phyloP scores from a whole-genome alignment of 2,888 invertebrate genomes.

The Ptilodon capucinus region DNA sequence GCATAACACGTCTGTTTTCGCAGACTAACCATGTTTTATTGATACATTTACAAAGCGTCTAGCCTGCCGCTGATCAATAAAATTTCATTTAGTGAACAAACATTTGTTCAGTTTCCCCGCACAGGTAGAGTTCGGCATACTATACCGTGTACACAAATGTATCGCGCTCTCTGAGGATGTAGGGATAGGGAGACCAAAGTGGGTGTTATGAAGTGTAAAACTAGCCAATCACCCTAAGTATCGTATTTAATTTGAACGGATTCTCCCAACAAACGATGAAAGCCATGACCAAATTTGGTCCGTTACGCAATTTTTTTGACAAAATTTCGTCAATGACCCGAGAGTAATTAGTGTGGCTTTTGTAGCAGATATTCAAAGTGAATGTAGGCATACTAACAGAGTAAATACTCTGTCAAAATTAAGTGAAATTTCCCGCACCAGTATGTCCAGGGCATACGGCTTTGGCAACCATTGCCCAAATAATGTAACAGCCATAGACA shows the following conservation, averaged over 20 bases:
- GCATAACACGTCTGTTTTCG: neutral
- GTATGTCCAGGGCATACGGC: no score
- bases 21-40: neutral
- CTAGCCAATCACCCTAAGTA: neutral
- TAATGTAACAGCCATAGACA: no score
- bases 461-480: no score
- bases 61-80: constrained; percentile 28
- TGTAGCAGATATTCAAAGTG: no score
- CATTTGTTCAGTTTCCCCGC: constrained; percentile 11
- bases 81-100: constrained; percentile 24
- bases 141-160: neutral
- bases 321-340: no score
- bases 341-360: no score
- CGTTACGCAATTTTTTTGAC: no score
- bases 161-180: neutral
- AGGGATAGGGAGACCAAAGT: neutral
- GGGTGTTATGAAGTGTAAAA: neutral
- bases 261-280: neutral
- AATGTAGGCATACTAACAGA: no score
- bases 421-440: no score
- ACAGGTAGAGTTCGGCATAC: neutral
- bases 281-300: no score
- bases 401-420: no score
- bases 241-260: neutral
- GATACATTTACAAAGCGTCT: constrained; percentile 16